Evolutionary conservation across 2,113 vertebrate genomes (phyloP).

Genomic region (Lophius piscatorius): DNA sequence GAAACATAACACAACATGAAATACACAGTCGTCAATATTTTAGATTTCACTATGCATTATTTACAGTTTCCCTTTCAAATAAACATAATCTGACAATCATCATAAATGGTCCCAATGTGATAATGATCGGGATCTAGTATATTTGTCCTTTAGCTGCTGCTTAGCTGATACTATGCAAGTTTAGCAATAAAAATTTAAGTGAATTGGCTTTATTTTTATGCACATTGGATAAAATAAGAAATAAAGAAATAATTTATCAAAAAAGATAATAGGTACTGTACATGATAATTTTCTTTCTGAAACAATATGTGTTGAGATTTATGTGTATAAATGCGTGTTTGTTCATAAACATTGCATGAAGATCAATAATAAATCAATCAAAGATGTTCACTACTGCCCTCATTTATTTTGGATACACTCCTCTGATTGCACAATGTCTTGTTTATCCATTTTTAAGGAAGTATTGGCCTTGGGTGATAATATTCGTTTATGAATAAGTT

Average conservation of each 20-base stretch:
- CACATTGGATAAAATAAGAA: conserved; percentile 47
- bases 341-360: conserved; percentile 34
- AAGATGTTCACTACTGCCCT: conserved; percentile 16
- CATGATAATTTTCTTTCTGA: conserved; percentile 31
- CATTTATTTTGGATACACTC: conserved; percentile 29
- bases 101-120: conserved; percentile 66
- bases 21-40: conserved; percentile 52
- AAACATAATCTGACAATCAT: conserved; percentile 46
- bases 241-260: conserved; percentile 36
- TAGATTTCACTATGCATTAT: conserved; percentile 54
- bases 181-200: conserved; percentile 25
- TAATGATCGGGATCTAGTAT: conserved; percentile 34
- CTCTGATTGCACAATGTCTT: conserved; percentile 48
- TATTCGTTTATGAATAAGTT: conserved; percentile 3
- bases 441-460: conserved; percentile 28
- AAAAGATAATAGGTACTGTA: conserved; percentile 43
- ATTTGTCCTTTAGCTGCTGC: conserved; percentile 32
- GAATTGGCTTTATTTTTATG: conserved; percentile 46
- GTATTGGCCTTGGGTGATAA: conserved; percentile 48
- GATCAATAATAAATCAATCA: conserved; percentile 23
- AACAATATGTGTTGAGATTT: conserved; percentile 41
- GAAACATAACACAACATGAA: no score
- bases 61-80: conserved; percentile 71
- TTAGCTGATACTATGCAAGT: conserved; percentile 35
- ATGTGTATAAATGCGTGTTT: conserved; percentile 34